phyloP scores from a whole-genome alignment of 2,888 invertebrate species.

The Chouioia cunea region DNA sequence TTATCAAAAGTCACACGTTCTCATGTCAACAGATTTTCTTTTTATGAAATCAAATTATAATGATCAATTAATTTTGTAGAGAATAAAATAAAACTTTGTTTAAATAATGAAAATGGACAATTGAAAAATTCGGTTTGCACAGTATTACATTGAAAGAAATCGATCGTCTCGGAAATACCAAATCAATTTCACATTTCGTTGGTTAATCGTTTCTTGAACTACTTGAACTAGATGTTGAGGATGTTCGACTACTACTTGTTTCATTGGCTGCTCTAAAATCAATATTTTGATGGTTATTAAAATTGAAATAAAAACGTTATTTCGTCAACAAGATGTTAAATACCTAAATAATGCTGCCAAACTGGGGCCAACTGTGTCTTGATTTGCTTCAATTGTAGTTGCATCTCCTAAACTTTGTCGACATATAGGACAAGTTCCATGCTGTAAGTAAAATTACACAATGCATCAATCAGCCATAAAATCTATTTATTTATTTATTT shows the following conservation, averaged over 20 bases:
- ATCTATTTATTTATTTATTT: constrained; percentile 19
- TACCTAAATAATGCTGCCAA: constrained; percentile 64
- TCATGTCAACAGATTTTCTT: constrained; percentile 24
- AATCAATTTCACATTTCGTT: constrained; percentile 59
- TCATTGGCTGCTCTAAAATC: constrained; percentile 61
- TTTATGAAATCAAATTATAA: constrained; percentile 2
- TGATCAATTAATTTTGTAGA: background rate
- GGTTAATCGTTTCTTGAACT: constrained; percentile 57
- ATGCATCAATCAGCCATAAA: constrained; percentile 19
- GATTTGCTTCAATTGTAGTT: constrained; percentile 65
- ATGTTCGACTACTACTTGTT: constrained; percentile 57
- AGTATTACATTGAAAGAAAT: constrained; percentile 55
- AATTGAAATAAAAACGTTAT: constrained; percentile 28
- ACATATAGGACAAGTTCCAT: constrained; percentile 97
- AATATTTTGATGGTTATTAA: background rate
- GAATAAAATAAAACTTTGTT: constrained; percentile 19
- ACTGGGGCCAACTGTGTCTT: constrained; percentile 64
- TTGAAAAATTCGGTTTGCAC: constrained; percentile 55
- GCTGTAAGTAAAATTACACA: constrained; percentile 68
- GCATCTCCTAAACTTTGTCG: constrained; percentile 79
- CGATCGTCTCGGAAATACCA: constrained; percentile 52
- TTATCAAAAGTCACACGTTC: constrained; percentile 45
- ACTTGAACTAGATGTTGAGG: constrained; percentile 53
- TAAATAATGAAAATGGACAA: constrained; percentile 42
- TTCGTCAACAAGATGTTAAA: constrained; percentile 19